These are phyloP conservation scores for Lepidocolaptes lacrymiger DNA, from an alignment of 2,797 vertebrate species.

Conservation along the genomic window DNA sequence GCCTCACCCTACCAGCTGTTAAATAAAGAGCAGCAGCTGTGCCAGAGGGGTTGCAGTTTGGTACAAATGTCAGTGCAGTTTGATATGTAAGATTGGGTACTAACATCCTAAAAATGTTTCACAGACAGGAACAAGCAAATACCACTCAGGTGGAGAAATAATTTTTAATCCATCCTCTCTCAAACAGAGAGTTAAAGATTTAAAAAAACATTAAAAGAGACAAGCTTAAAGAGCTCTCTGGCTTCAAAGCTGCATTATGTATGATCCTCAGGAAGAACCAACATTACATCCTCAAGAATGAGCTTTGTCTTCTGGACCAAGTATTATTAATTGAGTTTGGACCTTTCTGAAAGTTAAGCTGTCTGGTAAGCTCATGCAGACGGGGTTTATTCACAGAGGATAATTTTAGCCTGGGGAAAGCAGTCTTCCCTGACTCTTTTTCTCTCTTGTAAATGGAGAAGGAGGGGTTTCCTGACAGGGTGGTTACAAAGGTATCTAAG, in stretches of 20 bases:
- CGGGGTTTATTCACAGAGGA: slow-evolving; percentile 31
- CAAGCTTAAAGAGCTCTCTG: background rate
- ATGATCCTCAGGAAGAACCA: background rate
- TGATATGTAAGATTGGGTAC: background rate
- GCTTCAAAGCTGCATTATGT: background rate
- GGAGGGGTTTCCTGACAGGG: slow-evolving; percentile 37
- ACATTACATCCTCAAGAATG: background rate
- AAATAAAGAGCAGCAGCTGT: slow-evolving; percentile 1
- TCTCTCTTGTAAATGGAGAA: slow-evolving; percentile 22
- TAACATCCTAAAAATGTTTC: background rate
- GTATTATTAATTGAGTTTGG: background rate
- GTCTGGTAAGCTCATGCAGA: background rate
- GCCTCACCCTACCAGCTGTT: background rate
- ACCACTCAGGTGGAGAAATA: background rate
- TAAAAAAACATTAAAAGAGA: background rate
- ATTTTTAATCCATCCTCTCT: background rate
- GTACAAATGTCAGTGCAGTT: background rate
- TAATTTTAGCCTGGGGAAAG: slow-evolving; percentile 29
- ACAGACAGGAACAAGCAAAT: background rate
- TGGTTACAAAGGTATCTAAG: background rate
- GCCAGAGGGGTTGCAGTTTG: background rate
- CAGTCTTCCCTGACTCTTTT: slow-evolving; percentile 4
- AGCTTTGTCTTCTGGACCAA: slow-evolving; percentile 15
- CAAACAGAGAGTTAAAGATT: background rate
- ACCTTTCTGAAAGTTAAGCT: slow-evolving; percentile 38